Conservation (phyloP, 2,888 invertebrate genomes). For the Lithosia quadra region DNA sequence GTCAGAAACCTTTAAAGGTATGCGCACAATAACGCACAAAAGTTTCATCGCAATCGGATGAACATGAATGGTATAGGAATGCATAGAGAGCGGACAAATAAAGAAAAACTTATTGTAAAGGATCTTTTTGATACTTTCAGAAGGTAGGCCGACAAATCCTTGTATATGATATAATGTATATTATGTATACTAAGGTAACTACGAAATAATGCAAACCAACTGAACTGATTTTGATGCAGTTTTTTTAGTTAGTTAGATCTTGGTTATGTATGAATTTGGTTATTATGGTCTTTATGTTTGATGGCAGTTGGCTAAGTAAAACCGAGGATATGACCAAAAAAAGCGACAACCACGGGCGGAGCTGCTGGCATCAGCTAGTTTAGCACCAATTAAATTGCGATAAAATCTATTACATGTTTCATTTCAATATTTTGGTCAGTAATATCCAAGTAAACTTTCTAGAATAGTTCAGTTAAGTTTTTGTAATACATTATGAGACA, state of each 20-base stretch:
- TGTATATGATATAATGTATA: no score
- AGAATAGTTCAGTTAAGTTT: not conserved
- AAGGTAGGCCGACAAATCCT: not conserved
- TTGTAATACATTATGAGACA: not conserved
- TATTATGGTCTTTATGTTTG: no score
- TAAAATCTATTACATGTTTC: not conserved
- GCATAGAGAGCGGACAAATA: not conserved
- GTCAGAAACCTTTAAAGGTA: not conserved
- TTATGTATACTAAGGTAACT: no score
- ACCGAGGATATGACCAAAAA: no score
- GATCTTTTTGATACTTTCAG: not conserved
- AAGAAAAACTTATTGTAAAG: not conserved
- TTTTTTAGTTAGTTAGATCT: no score
- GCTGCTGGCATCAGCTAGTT: no score
- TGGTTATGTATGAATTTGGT: no score
- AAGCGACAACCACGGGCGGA: no score
- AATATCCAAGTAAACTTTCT: not conserved
- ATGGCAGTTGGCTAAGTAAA: no score
- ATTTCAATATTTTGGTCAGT: not conserved
- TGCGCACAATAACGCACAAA: not conserved
- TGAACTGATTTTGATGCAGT: no score
- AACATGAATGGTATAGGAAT: not conserved
- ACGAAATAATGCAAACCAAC: no score
- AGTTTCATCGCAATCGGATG: constrained; percentile 1
- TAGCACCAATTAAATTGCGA: not conserved